Evolutionary conservation across 2,888 invertebrate genomes (phyloP).

Genomic region (Drosophila nr. medialis): DNA sequence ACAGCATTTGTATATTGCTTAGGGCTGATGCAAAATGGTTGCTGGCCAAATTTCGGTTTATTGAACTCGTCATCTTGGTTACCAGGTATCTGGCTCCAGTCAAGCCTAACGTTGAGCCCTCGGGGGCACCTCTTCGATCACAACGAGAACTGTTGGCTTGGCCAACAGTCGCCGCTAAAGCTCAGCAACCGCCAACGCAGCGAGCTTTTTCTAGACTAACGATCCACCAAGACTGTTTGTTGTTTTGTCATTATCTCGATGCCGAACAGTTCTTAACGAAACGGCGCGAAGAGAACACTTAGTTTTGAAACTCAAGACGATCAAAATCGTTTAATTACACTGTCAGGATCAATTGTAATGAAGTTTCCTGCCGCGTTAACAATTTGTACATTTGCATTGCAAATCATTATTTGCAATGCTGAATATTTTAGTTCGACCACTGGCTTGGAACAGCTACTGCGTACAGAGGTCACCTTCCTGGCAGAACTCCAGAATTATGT

Average conservation of each 20-base stretch:
- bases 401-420: conserved; percentile 42
- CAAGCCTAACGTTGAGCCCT: conserved; percentile 31
- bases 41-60: conserved; percentile 31
- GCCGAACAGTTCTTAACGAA: conserved; percentile 60
- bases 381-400: conserved; percentile 24
- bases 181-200: conserved; percentile 28
- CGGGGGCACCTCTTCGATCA: conserved; percentile 57
- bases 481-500: conserved; percentile 79
- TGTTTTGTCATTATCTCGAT: conserved; percentile 15
- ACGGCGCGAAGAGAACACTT: conserved; percentile 54
- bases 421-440: conserved; percentile 79
- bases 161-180: conserved; percentile 40
- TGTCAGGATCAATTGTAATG: conserved; percentile 17
- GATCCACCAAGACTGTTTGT: conserved; percentile 18
- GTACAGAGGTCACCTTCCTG: conserved; percentile 76
- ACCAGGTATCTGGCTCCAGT: conserved; percentile 19
- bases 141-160: conserved; percentile 10
- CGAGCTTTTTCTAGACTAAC: conserved; percentile 55
- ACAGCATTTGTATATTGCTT: conserved; percentile 6
- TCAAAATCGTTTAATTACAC: not conserved
- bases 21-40: conserved; percentile 11
- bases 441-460: conserved; percentile 76
- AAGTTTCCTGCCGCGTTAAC: conserved; percentile 5
- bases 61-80: conserved; percentile 39
- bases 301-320: conserved; percentile 6